Base-by-base conservation (phyloP, 2,113 vertebrate species). In the Epinephelus moara region DNA sequence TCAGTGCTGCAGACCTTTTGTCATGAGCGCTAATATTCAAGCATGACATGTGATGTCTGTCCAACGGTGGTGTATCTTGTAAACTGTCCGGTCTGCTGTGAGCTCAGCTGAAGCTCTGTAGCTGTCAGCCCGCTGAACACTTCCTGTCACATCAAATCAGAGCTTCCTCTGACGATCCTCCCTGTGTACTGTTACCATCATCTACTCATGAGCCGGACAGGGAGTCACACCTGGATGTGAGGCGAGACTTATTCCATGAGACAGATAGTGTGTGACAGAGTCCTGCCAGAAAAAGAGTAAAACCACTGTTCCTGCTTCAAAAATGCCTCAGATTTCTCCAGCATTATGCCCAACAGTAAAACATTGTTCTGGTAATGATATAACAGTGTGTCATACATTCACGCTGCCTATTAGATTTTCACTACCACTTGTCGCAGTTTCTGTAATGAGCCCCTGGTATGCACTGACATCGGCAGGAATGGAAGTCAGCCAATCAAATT, bases 381-480 rank as follows among this genome's bases (percentile, higher is more conserved):
- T 62, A 92, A 89, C 77, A 70, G 57, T 70, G 79, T 86, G 80
- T 92, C 86, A 82, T 78, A 77, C 82, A 79, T 91, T 78, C 67
- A 78, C 56, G 18, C 71, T 56, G 78, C 68, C 84, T 89, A 93
- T 95, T 94, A 90, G 91, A 91, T 94, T 94, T 88, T 85, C 89
- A 83, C 86, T 53, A 83, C 71, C 81, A 81, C 90, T 89, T 79
- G 80, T 90, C 33, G 19, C 70, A 50, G 59, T 82, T 72, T 81
- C 62, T 86, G 80, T 88, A 91, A 94, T 90, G 79, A 90, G 88
- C 75, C 80, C n/a, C 70, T 56, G 90, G 89, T 90, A 94, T 94
- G 87, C 84, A 59, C 82, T 85, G 91, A 90, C 90, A 85, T 81
- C 15, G 45, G 79, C 89, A 91, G 66, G 75, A 90, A 84, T 61